Evolutionary conservation across 2,888 invertebrate species (phyloP), one percentile per base, ranked within the genome.

Genomic region (Tuberolachnus salignus): DNA sequence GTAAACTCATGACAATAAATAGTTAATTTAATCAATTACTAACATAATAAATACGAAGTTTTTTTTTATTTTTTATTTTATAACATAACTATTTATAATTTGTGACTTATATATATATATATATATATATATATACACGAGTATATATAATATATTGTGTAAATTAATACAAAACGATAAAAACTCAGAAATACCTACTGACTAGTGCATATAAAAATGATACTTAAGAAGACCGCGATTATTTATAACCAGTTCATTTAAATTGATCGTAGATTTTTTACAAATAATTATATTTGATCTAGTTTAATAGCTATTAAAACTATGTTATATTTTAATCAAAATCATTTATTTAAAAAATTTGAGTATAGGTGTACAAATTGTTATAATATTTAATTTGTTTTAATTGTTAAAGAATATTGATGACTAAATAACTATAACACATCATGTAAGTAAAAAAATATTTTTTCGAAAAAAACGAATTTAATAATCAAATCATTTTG

Each of bases 1-100:
- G 4, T 61, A 10, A 59, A 34, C 23, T 78, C 61, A n/a, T 78
- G 59, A 69, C 66, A 72, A 42, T 16, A 26, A 14, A n/a, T 72
- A 13, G 9, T 42, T n/a, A 16, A 72, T 61, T n/a, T 42, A 46
- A 10, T 8, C 10, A 44, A 44, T 46, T 8, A 46, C 46, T 46
- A 46, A 13, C 3, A 13, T 46, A 8, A 13, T 46, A 46, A 46
- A 46, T 46, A 46, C 46, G 10, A 34, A 34, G 6, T 66, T 46
- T 13, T 46, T 46, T 46, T 46, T 51, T 53, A 19, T n/a, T 8
- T 53, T 53, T 6, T 6, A 19, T n/a, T n/a, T n/a, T 53, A 53
- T n/a, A 4, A 1, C n/a, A 19, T n/a, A 10, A 53, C 16, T 21
- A 9, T 55, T 72, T 49, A 72, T 74, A 16, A 73, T 53, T 13